A percentile compares a stretch with the other conserved stretches of the same genome.
Conservation (phyloP, 1,140 invertebrate species). For the Caenorhabditis briggsae region DNA sequence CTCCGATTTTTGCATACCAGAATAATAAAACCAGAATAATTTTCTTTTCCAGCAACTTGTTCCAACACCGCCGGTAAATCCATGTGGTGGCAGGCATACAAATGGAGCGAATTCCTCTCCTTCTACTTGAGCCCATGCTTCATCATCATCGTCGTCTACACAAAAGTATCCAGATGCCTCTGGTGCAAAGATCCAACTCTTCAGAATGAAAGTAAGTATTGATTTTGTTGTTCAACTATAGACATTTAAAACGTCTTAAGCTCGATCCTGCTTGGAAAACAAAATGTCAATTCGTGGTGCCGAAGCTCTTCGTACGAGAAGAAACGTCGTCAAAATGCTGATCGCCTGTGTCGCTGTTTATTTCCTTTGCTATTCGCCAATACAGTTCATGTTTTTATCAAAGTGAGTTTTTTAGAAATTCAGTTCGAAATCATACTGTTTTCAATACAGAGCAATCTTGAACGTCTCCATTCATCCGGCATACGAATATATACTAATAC, state of each 20-base stretch:
- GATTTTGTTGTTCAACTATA: neutral
- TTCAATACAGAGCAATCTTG: conserved; percentile 55
- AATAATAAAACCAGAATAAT: conserved; percentile 1
- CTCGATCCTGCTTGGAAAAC: conserved; percentile 48
- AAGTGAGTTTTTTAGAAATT: conserved; percentile 67
- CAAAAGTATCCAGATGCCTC: conserved; percentile 70
- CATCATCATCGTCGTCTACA: conserved; percentile 73
- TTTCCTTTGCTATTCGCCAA: conserved; percentile 77
- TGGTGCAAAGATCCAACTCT: conserved; percentile 75
- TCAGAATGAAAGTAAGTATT: conserved; percentile 32
- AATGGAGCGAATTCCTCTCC: conserved; percentile 73
- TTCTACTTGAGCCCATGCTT: conserved; percentile 74
- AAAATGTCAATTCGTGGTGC: conserved; percentile 45
- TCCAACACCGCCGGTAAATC: conserved; percentile 15
- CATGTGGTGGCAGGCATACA: conserved; percentile 67
- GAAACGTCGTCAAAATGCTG: conserved; percentile 77
- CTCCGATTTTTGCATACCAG: no score
- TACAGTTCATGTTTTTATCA: conserved; percentile 75
- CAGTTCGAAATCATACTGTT: neutral
- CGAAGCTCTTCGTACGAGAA: conserved; percentile 70
- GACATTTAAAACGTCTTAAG: conserved; percentile 49
- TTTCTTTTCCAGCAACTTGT: conserved; percentile 36
- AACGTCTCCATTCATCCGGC: conserved; percentile 68
- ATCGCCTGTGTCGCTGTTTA: conserved; percentile 77
- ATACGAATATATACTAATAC: conserved; percentile 73